These are phyloP conservation scores for Lagria hirta DNA, from an alignment of 2,888 invertebrate species.

Conservation along the genomic window DNA sequence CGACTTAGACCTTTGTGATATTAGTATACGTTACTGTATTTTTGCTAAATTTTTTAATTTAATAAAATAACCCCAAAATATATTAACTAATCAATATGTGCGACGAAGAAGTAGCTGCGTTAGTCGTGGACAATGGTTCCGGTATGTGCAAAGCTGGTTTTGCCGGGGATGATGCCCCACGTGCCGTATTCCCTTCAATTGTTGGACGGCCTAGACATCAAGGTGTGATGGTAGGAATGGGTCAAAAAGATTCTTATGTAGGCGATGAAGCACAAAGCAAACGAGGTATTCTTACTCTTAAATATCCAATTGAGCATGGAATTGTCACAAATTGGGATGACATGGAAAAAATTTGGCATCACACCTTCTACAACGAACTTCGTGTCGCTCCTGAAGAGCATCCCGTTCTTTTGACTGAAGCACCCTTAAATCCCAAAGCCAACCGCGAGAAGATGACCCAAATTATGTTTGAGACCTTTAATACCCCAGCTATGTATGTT, in stretches of 20 bases:
- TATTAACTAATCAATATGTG: conserved; percentile 72
- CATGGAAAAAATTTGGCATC: conserved; percentile 54
- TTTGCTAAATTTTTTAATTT: no score
- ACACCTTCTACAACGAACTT: conserved; percentile 91
- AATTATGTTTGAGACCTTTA: conserved; percentile 92
- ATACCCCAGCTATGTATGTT: conserved; percentile 92
- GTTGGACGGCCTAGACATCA: conserved; percentile 84
- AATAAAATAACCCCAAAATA: no score
- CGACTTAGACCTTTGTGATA: no score
- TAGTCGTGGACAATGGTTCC: conserved; percentile 87
- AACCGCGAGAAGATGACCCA: conserved; percentile 94
- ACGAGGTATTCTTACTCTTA: conserved; percentile 84
- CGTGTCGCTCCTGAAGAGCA: conserved; percentile 92
- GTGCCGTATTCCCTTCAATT: conserved; percentile 86
- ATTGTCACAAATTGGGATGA: conserved; percentile 93
- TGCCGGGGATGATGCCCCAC: conserved; percentile 85
- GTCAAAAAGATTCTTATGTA: conserved; percentile 85
- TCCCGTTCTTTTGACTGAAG: conserved; percentile 86
- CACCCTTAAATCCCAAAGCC: conserved; percentile 89
- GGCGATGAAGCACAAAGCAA: conserved; percentile 76
- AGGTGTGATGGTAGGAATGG: conserved; percentile 87
- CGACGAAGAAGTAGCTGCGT: conserved; percentile 89
- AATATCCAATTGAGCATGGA: conserved; percentile 88
- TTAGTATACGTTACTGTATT: no score
- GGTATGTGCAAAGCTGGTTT: conserved; percentile 92